These are phyloP conservation scores for Threskiornis aethiopicus DNA, from an alignment of 2,797 vertebrate species.

Conservation along the genomic window DNA sequence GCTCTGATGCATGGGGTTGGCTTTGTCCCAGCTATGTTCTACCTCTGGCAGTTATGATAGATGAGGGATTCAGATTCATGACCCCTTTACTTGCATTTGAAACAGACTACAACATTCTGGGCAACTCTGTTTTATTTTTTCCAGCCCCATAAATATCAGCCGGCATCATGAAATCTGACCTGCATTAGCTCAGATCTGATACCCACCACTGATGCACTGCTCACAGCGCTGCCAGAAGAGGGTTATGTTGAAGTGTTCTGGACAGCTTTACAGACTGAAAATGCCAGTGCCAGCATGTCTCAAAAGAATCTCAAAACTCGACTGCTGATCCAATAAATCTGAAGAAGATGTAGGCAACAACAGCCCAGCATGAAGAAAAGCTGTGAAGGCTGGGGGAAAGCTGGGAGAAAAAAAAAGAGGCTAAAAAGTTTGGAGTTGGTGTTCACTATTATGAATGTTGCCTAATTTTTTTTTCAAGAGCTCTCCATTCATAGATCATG, in stretches of 20 bases:
- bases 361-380: not conserved
- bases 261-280: not conserved
- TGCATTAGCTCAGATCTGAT: not conserved
- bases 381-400: not conserved
- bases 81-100: not conserved
- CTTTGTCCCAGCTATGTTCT: not conserved
- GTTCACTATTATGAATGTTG: not conserved
- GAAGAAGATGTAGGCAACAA: not conserved
- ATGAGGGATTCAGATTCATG: not conserved
- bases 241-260: not conserved
- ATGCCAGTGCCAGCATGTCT: not conserved
- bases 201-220: not conserved
- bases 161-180: not conserved
- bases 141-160: not conserved
- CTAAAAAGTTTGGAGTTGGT: not conserved
- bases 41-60: not conserved
- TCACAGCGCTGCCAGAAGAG: not conserved
- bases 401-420: not conserved
- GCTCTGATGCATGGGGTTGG: not conserved
- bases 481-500: not conserved
- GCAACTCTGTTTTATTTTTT: not conserved
- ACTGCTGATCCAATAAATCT: not conserved
- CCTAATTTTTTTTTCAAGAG: not conserved
- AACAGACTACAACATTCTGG: not conserved
- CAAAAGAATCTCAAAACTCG: not conserved